Base-by-base conservation (phyloP, 2,888 invertebrate species). In the Allygus modestus region DNA sequence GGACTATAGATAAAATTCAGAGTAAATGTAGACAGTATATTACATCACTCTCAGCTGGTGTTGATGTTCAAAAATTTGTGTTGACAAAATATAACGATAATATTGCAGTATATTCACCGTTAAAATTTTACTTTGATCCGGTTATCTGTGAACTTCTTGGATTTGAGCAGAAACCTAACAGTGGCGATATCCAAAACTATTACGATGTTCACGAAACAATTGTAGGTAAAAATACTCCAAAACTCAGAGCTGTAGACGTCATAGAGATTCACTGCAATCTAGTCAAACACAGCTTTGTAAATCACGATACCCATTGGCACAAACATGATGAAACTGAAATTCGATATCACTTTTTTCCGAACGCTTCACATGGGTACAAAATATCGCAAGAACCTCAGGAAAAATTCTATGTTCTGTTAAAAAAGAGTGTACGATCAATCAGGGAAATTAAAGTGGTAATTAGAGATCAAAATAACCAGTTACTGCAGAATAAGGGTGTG, bases 251-350 rank as follows among this genome's bases (percentile, higher is more conserved):
- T 23, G 5, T 37, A n/a, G 75, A 75, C 17, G 26, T 37, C 11
- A 75, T 75, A 11, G 41, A 75, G 26, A 75, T 75, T 17, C 37
- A 75, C n/a, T 75, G 75, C 26, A 75, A 75, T 37, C n/a, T 75
- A 9, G 26, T 75, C 23, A 17, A 75, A 31, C 2, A 26, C 26
- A 75, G 75, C 15, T 11, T 75, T 37, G 20, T 23, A 37, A 75
- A 75, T 26, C 75, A 75, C 37, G 75, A 75, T 23, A 75, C 11
- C 17, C 41, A 75, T 11, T 37, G 5, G 12, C 75, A 75, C 41
- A 75, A 75, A 75, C 75, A 75, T 37, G 33, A 31, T 37, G 75
- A 75, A 75, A 20, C 20, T 23, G 75, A 75, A 37, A 5, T 75
- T 37, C n/a, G 31, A 15, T 75, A 75, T 15, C 9, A 1, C 15